Percentiles rank a stretch among this genome's conserved stretches.
Conservation (phyloP, 1,140 invertebrate genomes). For the Hyles vespertilio region DNA sequence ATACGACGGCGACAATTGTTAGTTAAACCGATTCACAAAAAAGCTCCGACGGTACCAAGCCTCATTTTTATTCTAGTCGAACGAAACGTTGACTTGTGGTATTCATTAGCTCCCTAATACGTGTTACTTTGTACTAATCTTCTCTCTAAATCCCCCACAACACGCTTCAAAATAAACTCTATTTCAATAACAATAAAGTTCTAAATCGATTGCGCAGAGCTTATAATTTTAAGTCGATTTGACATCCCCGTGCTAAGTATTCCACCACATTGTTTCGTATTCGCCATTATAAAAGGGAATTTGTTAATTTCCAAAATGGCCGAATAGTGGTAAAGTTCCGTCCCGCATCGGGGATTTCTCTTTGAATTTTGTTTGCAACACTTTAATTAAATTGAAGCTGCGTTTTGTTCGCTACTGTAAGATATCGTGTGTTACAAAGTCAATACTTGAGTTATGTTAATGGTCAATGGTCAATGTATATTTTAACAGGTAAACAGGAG, state of each 20-base stretch:
- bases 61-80: conserved; percentile 23
- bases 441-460: too few relatives aligned
- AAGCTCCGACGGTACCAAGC: conserved; percentile 5
- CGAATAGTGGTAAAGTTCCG: conserved; percentile 31
- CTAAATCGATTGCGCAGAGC: conserved; percentile 2
- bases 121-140: conserved; percentile 60
- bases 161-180: conserved; percentile 21
- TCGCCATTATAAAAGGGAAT: conserved; percentile 41
- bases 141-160: conserved; percentile 35
- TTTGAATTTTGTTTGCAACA: conserved; percentile 14
- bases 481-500: too few relatives aligned
- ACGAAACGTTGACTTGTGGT: conserved; percentile 45
- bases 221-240: conserved; percentile 43
- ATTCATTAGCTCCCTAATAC: conserved; percentile 62
- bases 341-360: conserved; percentile 16
- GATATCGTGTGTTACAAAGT: neutral
- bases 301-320: conserved; percentile 49
- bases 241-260: conserved; percentile 40
- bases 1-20: too few relatives aligned
- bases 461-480: too few relatives aligned
- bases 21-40: conserved; percentile 1
- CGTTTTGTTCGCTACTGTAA: neutral
- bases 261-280: conserved; percentile 45
- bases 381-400: conserved; percentile 13
- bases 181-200: conserved; percentile 6